A percentile compares a stretch with the other conserved stretches of the same genome.
Conservation (phyloP, 2,888 invertebrate genomes). For the Drosophila paranaensis region DNA sequence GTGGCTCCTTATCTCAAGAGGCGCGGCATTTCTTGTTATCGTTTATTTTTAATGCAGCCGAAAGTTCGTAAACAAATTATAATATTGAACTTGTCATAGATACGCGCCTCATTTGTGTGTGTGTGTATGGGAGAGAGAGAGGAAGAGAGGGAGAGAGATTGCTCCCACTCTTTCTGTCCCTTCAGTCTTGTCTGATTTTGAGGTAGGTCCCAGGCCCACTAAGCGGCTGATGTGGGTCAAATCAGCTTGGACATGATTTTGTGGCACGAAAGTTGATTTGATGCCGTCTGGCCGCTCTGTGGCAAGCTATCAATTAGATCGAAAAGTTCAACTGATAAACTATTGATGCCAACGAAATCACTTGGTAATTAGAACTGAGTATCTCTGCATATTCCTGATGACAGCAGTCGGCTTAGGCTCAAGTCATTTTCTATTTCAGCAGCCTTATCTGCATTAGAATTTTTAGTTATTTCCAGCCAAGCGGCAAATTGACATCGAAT, state of each 20-base stretch:
- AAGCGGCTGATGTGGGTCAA: constrained; percentile 58
- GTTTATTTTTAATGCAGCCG: constrained; percentile 68
- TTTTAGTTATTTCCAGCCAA: background rate
- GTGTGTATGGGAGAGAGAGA: constrained; percentile 24
- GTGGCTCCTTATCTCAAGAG: constrained; percentile 47
- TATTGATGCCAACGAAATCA: background rate
- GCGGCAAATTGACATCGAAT: constrained; percentile 7
- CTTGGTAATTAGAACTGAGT: background rate
- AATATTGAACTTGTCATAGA: constrained; percentile 80
- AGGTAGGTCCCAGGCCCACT: constrained; percentile 57
- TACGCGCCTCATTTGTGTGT: constrained; percentile 52
- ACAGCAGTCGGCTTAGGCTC: background rate
- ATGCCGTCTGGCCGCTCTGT: background rate
- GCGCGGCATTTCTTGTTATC: constrained; percentile 70
- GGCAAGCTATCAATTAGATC: constrained; percentile 35
- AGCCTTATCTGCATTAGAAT: background rate
- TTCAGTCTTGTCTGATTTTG: constrained; percentile 41
- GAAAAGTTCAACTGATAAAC: background rate
- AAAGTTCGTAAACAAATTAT: constrained; percentile 80
- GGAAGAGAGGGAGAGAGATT: too few relatives aligned
- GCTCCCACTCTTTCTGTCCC: background rate
- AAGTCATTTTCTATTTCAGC: constrained; percentile 10
- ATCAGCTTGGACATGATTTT: constrained; percentile 52
- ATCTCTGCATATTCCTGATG: background rate
- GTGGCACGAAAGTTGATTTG: constrained; percentile 40